Conservation (phyloP, 2,113 vertebrate species). For the Crypturellus undulatus region DNA sequence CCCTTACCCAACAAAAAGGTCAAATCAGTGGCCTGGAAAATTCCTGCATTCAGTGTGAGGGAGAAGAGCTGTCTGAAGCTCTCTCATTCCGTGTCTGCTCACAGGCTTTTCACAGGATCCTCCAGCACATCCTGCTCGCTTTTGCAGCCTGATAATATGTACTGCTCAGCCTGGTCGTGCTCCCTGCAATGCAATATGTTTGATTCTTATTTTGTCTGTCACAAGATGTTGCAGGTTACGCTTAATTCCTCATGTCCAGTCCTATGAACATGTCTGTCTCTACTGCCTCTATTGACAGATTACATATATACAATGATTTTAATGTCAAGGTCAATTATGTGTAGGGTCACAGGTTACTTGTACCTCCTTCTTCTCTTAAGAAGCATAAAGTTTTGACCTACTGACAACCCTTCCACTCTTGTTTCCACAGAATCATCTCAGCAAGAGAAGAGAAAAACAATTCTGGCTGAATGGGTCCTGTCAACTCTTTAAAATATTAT, state of each 20-base stretch:
- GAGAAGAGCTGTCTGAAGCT: neutral
- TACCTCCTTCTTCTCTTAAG: neutral
- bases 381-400: neutral
- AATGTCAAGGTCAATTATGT: neutral
- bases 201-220: neutral
- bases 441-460: neutral
- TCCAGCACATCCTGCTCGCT: neutral
- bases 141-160: neutral
- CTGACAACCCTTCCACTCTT: neutral
- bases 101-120: neutral
- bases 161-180: neutral
- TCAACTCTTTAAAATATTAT: conserved; percentile 20
- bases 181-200: neutral
- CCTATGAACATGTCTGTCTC: neutral
- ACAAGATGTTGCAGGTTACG: neutral
- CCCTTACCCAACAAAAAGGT: conserved; percentile 31
- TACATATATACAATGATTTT: neutral
- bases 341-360: neutral
- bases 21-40: conserved; percentile 48
- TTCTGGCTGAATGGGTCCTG: conserved; percentile 2
- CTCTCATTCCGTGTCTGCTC: neutral
- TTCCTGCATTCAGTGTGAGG: neutral
- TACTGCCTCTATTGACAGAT: neutral
- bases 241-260: neutral
- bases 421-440: neutral